These are phyloP conservation scores for Drosophila fulvimacula DNA, from an alignment of 2,888 invertebrate genomes.

Conservation along the genomic window DNA sequence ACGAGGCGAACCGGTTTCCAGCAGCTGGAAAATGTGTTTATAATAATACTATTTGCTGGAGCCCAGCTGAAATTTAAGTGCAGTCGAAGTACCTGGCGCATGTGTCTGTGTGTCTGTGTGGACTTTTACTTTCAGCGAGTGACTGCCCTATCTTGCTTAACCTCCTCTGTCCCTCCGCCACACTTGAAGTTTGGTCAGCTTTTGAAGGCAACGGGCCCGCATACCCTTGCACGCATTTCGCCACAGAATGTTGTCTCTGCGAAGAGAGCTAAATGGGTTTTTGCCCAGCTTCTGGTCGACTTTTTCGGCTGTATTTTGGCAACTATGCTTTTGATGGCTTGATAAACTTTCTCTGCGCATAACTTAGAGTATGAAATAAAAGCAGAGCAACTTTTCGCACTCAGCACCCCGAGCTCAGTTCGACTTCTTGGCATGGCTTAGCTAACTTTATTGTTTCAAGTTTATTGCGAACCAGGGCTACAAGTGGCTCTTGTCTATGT, in stretches of 20 bases:
- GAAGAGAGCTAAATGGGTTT: conserved; percentile 29
- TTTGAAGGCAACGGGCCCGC: conserved; percentile 11
- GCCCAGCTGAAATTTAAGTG: conserved; percentile 58
- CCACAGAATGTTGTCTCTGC: conserved; percentile 35
- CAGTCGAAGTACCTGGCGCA: conserved; percentile 35
- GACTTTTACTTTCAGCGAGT: conserved; percentile 50
- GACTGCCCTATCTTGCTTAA: neutral
- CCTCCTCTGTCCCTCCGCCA: neutral
- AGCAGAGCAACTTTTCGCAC: conserved; percentile 48
- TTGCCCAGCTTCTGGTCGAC: conserved; percentile 22
- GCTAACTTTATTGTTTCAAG: conserved; percentile 66
- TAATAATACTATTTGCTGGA: conserved; percentile 55
- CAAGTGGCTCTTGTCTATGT: conserved; percentile 36
- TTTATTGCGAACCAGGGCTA: conserved; percentile 34
- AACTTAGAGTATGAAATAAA: conserved; percentile 56
- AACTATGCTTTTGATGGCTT: conserved; percentile 63
- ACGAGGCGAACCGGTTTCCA: conserved; percentile 63
- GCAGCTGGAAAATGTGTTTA: conserved; percentile 70
- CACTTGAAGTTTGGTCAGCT: conserved; percentile 40
- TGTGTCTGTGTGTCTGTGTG: conserved; percentile 14
- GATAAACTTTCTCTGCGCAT: conserved; percentile 69
- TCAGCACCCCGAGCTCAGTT: conserved; percentile 20
- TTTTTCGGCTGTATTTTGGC: conserved; percentile 46
- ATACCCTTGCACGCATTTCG: conserved; percentile 12
- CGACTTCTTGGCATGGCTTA: conserved; percentile 38